A percentile compares a stretch with the other conserved stretches of the same genome.
phyloP scores from a whole-genome alignment of 2,888 invertebrate species.

The Pristionchus exspectatus region DNA sequence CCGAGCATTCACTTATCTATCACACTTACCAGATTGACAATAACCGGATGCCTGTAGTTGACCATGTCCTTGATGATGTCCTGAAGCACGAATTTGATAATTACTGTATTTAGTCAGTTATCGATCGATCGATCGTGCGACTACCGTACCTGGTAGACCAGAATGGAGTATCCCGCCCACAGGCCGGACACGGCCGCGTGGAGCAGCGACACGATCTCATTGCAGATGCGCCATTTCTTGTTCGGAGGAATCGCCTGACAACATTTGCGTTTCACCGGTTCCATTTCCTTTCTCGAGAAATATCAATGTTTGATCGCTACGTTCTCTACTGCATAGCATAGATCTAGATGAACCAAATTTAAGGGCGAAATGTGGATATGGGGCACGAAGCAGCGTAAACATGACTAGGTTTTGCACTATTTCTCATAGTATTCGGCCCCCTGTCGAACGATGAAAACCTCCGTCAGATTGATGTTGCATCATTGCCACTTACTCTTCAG shows the following conservation, averaged over 20 bases:
- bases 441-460: too few relatives aligned
- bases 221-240: slow-evolving; percentile 78
- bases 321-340: too few relatives aligned
- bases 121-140: background rate
- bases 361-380: too few relatives aligned
- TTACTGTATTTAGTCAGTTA: background rate
- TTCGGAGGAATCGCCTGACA: slow-evolving; percentile 74
- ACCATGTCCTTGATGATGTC: slow-evolving; percentile 68
- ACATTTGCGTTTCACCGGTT: background rate
- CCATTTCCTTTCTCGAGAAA: background rate
- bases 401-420: too few relatives aligned
- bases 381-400: too few relatives aligned
- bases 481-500: background rate
- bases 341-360: too few relatives aligned
- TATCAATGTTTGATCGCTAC: too few relatives aligned
- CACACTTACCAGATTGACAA: slow-evolving; percentile 48
- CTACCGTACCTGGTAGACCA: slow-evolving; percentile 59
- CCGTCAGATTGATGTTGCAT: background rate
- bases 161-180: slow-evolving; percentile 68
- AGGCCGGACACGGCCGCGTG: slow-evolving; percentile 74
- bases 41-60: slow-evolving; percentile 59
- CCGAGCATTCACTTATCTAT: too few relatives aligned
- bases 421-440: too few relatives aligned
- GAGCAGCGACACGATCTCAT: slow-evolving; percentile 75
- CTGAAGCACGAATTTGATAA: background rate